These are phyloP conservation scores for Eilema sororculum DNA, from an alignment of 2,888 invertebrate species.

Conservation along the genomic window DNA sequence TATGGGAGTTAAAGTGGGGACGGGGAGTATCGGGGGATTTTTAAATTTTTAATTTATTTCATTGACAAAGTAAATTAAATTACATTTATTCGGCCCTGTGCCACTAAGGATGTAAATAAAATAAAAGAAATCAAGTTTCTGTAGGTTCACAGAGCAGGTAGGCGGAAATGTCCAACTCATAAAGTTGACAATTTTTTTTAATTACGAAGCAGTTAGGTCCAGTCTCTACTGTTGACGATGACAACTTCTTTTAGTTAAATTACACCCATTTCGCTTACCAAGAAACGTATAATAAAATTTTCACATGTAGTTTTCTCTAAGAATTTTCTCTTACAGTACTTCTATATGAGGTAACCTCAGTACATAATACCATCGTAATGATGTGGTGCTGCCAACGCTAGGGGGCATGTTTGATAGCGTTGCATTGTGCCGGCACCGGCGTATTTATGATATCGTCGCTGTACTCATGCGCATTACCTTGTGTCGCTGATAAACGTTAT, in stretches of 20 bases:
- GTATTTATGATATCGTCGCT: constrained; percentile 63
- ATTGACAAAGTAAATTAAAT: too few species aligned
- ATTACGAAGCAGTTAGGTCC: not conserved
- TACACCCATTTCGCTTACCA: constrained; percentile 7
- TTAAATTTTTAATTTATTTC: too few species aligned
- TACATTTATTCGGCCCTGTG: too few species aligned
- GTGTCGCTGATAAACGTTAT: constrained; percentile 65
- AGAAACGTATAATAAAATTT: constrained; percentile 39
- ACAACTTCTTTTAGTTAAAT: constrained; percentile 1
- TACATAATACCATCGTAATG: constrained; percentile 36
- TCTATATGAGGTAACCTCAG: constrained; percentile 52
- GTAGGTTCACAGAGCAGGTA: not conserved
- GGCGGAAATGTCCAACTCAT: too few species aligned
- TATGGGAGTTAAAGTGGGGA: too few species aligned
- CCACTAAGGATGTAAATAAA: too few species aligned
- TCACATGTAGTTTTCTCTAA: constrained; percentile 40
- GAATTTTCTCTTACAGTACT: constrained; percentile 40
- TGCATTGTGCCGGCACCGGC: constrained; percentile 57
- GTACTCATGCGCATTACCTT: constrained; percentile 63
- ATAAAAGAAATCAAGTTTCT: not conserved
- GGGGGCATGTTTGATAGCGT: constrained; percentile 61
- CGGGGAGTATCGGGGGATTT: too few species aligned
- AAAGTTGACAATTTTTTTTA: not conserved
- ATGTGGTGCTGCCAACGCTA: constrained; percentile 45
- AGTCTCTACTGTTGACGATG: not conserved